phyloP scores from a whole-genome alignment of 2,888 invertebrate genomes.

The Tineola bisselliella region DNA sequence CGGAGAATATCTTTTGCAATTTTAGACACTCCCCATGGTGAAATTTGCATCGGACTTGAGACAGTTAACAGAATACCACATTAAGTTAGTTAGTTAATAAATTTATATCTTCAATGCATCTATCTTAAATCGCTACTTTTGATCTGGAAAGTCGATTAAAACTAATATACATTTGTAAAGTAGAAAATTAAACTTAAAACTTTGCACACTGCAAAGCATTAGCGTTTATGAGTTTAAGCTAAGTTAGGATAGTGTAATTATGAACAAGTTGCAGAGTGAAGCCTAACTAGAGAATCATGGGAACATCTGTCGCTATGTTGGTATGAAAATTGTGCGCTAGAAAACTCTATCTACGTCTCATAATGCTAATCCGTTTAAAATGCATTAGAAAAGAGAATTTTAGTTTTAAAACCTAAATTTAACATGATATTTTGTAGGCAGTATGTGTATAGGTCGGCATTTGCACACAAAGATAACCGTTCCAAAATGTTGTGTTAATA shows the following conservation, averaged over 20 bases:
- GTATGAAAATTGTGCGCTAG: background rate
- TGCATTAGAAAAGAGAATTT: too few relatives aligned
- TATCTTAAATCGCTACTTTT: too few relatives aligned
- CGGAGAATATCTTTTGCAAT: too few relatives aligned
- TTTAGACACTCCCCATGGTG: too few relatives aligned
- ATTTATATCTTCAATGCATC: too few relatives aligned
- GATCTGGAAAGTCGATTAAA: background rate
- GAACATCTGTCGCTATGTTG: slow-evolving; percentile 3
- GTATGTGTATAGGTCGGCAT: too few relatives aligned
- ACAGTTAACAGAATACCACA: too few relatives aligned
- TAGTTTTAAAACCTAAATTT: too few relatives aligned
- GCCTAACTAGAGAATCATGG: slow-evolving; percentile 7
- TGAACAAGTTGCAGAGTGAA: background rate
- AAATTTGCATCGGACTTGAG: too few relatives aligned
- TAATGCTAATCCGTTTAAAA: background rate
- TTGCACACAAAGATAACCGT: background rate
- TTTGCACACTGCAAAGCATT: background rate
- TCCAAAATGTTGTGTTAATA: background rate
- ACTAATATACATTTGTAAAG: background rate
- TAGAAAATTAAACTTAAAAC: background rate
- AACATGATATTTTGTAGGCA: too few relatives aligned
- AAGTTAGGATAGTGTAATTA: slow-evolving; percentile 1
- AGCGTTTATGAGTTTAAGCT: slow-evolving; percentile 8
- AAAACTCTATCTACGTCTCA: background rate
- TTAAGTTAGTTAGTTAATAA: too few relatives aligned